A percentile compares a stretch with the other conserved stretches of the same genome.
phyloP scores from a whole-genome alignment of 2,888 invertebrate genomes.

The Encarsia formosa region DNA sequence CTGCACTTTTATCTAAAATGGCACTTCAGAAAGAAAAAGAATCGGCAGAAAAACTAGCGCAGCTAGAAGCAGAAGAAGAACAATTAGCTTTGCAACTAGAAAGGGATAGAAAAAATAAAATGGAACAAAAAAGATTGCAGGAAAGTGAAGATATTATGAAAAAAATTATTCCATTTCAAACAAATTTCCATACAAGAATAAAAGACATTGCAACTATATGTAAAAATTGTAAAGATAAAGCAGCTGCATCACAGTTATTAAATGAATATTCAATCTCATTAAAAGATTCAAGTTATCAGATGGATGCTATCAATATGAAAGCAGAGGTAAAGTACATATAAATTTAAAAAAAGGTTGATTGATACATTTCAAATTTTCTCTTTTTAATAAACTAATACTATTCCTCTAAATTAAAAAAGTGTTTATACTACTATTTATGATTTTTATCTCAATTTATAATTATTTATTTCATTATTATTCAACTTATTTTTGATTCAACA shows the following conservation, averaged over 20 bases:
- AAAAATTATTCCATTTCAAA: slow-evolving; percentile 42
- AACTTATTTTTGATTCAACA: too few relatives aligned
- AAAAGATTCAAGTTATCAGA: slow-evolving; percentile 45
- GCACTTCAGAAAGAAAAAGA: slow-evolving; percentile 40
- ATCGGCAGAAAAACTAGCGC: slow-evolving; percentile 49
- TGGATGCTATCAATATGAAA: slow-evolving; percentile 40
- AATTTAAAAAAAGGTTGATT: background rate
- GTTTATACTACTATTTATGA: too few relatives aligned
- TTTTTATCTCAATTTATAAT: too few relatives aligned
- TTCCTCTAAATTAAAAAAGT: too few relatives aligned
- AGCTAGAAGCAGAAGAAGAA: slow-evolving; percentile 57
- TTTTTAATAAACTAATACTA: too few relatives aligned
- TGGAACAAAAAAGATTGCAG: slow-evolving; percentile 49
- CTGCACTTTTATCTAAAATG: slow-evolving; percentile 25
- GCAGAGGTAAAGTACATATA: slow-evolving; percentile 35
- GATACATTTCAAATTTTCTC: background rate
- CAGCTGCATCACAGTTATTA: slow-evolving; percentile 32
- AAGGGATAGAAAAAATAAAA: slow-evolving; percentile 50
- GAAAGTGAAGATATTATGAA: slow-evolving; percentile 53
- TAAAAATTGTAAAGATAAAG: slow-evolving; percentile 37
- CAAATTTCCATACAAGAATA: slow-evolving; percentile 34
- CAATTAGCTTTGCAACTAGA: slow-evolving; percentile 56
- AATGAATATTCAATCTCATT: slow-evolving; percentile 35
- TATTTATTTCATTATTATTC: too few relatives aligned
- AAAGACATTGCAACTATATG: slow-evolving; percentile 34